Conservation (phyloP, 2,888 invertebrate genomes). For the Ormyrus thymus region DNA sequence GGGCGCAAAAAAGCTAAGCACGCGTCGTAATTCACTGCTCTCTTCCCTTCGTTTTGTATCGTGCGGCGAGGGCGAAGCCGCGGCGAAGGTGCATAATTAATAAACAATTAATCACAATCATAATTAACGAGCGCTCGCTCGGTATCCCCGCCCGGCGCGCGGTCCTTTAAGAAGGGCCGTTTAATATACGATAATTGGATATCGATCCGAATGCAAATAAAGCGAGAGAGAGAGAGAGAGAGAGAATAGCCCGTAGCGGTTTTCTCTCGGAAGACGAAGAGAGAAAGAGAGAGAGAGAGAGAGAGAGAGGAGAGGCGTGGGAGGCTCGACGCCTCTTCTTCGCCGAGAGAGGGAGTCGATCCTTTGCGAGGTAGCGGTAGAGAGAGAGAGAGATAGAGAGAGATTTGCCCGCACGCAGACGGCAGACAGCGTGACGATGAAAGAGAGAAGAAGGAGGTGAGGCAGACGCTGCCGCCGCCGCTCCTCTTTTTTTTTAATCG, state of each 20-base stretch:
- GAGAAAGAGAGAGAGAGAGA: slow-evolving; percentile 16
- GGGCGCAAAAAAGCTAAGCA: neutral
- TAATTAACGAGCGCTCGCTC: slow-evolving; percentile 48
- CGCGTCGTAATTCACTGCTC: slow-evolving; percentile 38
- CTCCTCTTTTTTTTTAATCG: neutral
- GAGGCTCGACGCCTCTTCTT: slow-evolving; percentile 35
- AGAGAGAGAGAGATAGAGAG: no score
- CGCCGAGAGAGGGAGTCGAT: slow-evolving; percentile 9
- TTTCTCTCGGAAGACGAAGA: slow-evolving; percentile 36
- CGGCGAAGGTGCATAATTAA: slow-evolving; percentile 49
- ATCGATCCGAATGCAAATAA: slow-evolving; percentile 58
- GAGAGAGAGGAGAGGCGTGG: slow-evolving; percentile 38
- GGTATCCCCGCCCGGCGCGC: neutral
- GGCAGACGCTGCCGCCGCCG: neutral
- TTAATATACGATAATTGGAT: slow-evolving; percentile 57
- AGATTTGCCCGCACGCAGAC: slow-evolving; percentile 57
- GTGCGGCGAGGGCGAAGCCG: neutral
- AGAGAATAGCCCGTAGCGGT: slow-evolving; percentile 27
- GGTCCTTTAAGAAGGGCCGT: slow-evolving; percentile 44
- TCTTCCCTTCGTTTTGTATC: neutral
- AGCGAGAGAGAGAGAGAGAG: slow-evolving; percentile 24
- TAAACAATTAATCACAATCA: slow-evolving; percentile 55
- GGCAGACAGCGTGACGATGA: slow-evolving; percentile 67
- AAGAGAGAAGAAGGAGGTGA: slow-evolving; percentile 5
- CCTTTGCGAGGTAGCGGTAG: slow-evolving; percentile 28